Evolutionary conservation across 2,113 vertebrate species (phyloP).

Genomic region (Vulpes vulpes): DNA sequence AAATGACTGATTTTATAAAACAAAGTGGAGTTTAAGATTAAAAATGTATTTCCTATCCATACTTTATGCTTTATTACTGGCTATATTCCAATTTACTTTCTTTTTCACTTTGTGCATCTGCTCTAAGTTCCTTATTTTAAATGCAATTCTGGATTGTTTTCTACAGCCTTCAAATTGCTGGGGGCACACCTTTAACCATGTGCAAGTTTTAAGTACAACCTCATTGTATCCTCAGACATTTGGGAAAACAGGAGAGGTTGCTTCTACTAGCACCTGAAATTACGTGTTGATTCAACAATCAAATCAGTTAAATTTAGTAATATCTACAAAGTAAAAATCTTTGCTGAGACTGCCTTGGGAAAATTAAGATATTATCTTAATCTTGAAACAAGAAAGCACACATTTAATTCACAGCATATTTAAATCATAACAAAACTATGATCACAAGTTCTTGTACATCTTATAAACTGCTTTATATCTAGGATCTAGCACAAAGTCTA

Average conservation of each 20-base stretch:
- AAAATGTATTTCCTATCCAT: not conserved
- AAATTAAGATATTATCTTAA: not conserved
- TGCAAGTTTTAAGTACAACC: not conserved
- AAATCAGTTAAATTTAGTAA: not conserved
- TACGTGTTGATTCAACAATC: not conserved
- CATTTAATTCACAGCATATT: not conserved
- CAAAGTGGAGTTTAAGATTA: not conserved
- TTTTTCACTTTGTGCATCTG: not conserved
- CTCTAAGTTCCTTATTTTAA: slow-evolving; percentile 7
- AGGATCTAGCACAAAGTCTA: not conserved
- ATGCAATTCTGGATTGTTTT: not conserved
- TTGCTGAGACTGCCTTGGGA: not conserved
- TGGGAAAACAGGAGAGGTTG: not conserved
- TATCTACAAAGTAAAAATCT: not conserved
- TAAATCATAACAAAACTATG: not conserved
- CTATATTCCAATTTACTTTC: not conserved
- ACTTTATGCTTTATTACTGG: not conserved
- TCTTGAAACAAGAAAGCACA: not conserved
- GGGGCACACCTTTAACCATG: not conserved
- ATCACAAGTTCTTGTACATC: not conserved
- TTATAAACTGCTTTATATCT: not conserved
- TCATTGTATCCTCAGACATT: not conserved
- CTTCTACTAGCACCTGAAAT: not conserved
- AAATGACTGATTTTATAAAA: not conserved
- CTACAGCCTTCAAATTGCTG: not conserved